Base-by-base conservation (phyloP, 2,888 invertebrate species). In the Apotomis betuletana region DNA sequence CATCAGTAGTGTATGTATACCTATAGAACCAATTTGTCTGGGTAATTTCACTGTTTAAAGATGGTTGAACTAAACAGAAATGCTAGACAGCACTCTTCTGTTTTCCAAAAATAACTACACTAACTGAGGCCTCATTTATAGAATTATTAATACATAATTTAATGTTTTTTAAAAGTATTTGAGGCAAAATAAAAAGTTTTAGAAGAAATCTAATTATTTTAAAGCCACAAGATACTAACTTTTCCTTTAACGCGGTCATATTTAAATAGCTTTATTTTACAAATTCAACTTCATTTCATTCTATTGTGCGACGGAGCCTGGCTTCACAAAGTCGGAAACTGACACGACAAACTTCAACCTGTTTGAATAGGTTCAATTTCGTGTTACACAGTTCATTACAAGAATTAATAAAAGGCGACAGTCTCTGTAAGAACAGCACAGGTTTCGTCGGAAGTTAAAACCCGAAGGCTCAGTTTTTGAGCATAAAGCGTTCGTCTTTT, bases 401-500 rank as follows among this genome's bases (percentile, higher is more conserved):
- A 77, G 77, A 79, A 78, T 76, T 76, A 70, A 71, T 77, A 74
- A 83, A 83, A 81, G 81, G 76, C 81, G 81, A 80, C 75, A 78
- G 80, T 76, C 77, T 80, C 79, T 82, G 83, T 85, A 81, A 75
- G 79, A 80, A 81, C 79, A 78, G 76, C 77, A 79, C 83, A 83
- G 83, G 83, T 86, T 86, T 83, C 81, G 84, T 72, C 74, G 68
- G 61, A 75, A 75, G 70, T 74, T 69, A 76, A 76, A 76, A 72
- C 65, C 69, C 63, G 65, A 75, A 74, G 77, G 79, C 82, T 79
- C 81, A 82, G 81, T 81, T 82, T 84, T 81, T 78, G 82, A 84
- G 83, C 80, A 75, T 76, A 75, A 85, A 84, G 81, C 85, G 85
- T 82, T 83, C 80, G 86, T 85, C 87, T 87, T 88, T 88, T 88